These are phyloP conservation scores for Cichlasoma orientale DNA, from an alignment of 2,797 vertebrate genomes.

Conservation along the genomic window DNA sequence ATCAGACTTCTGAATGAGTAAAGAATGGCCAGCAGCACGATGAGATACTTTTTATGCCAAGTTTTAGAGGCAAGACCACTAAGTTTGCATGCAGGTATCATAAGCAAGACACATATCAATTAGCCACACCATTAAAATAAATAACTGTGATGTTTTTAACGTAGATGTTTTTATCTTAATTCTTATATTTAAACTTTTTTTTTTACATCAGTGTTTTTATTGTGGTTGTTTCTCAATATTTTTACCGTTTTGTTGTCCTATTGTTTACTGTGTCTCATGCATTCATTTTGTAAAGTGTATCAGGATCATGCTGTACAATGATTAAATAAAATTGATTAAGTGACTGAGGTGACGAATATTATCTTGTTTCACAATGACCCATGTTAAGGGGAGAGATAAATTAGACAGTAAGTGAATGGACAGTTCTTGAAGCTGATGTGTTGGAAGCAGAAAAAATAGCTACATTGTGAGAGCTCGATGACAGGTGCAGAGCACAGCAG, in stretches of 20 bases:
- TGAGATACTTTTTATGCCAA: background rate
- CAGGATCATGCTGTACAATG: background rate
- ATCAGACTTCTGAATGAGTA: background rate
- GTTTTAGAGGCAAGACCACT: background rate
- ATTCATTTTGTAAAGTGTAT: background rate
- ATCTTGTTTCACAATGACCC: background rate
- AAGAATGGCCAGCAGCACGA: background rate
- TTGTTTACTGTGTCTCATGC: background rate
- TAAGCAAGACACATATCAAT: background rate
- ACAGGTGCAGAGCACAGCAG: too few species aligned
- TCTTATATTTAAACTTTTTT: background rate
- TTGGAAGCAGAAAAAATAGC: background rate
- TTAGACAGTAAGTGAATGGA: background rate
- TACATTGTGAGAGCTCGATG: too few species aligned
- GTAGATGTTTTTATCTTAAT: background rate
- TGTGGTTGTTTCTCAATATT: background rate
- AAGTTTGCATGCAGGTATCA: background rate
- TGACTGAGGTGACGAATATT: accelerated
- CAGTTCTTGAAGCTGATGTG: background rate
- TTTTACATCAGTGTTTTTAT: background rate
- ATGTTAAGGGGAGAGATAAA: background rate
- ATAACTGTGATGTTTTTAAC: accelerated
- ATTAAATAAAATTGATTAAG: background rate
- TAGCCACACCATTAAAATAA: background rate
- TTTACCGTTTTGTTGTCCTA: background rate